A percentile compares a stretch with the other conserved stretches of the same genome.
These are phyloP conservation scores for Theretra japonica DNA, from an alignment of 2,888 invertebrate genomes.

Conservation along the genomic window DNA sequence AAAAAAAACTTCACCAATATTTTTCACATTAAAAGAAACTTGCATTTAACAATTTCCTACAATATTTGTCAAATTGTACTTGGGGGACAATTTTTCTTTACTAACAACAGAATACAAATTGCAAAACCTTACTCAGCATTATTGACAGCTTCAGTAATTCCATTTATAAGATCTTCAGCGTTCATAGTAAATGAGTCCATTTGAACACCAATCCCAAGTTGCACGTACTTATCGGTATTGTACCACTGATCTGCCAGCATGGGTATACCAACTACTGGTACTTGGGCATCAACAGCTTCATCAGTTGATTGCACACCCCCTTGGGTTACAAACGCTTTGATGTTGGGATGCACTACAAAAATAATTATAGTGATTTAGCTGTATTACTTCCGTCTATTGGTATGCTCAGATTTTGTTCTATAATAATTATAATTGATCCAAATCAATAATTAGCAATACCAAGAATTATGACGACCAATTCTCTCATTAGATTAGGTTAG, in stretches of 20 bases:
- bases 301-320: conserved; percentile 65
- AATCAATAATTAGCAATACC: no score
- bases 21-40: no score
- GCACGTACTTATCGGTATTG: conserved; percentile 48
- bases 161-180: conserved; percentile 8
- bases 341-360: conserved; percentile 58
- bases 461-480: no score
- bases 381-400: no score
- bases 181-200: conserved; percentile 17
- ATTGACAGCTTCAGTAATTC: conserved; percentile 6
- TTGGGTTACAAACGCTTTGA: conserved; percentile 68
- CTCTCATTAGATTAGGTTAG: no score
- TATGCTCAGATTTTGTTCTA: no score
- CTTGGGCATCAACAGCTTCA: conserved; percentile 58
- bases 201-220: conserved; percentile 18
- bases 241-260: conserved; percentile 61
- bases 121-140: neutral
- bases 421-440: no score
- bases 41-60: no score
- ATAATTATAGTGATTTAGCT: neutral
- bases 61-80: no score
- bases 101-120: neutral
- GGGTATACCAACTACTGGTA: conserved; percentile 58
- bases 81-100: neutral
- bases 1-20: no score